phyloP scores from a whole-genome alignment of 2,888 invertebrate genomes.

The Eupeodes luniger region DNA sequence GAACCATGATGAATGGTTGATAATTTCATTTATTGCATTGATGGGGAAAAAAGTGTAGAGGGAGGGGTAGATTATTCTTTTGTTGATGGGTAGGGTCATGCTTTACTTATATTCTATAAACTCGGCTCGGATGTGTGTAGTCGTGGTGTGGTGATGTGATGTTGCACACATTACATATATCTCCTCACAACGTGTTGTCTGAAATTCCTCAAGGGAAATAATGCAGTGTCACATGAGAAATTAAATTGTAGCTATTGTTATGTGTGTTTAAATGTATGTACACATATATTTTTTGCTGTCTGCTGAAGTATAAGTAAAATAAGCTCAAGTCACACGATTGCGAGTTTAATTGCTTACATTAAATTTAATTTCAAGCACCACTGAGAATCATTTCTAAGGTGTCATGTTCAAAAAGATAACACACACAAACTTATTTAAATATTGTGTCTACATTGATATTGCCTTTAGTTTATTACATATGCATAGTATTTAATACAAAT shows the following conservation, averaged over 20 bases:
- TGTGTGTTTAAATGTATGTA: background rate
- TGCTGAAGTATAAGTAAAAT: conserved; percentile 34
- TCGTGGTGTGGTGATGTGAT: background rate
- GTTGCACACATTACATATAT: conserved; percentile 50
- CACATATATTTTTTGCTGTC: background rate
- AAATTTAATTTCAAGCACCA: conserved; percentile 18
- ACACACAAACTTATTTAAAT: background rate
- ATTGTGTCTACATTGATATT: background rate
- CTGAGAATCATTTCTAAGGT: background rate
- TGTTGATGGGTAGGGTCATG: background rate
- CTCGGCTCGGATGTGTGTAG: background rate
- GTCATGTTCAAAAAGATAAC: background rate
- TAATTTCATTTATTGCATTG: conserved; percentile 58
- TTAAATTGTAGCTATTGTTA: conserved; percentile 14
- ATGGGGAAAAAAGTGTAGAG: background rate
- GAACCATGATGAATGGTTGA: conserved; percentile 55
- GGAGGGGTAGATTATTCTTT: background rate
- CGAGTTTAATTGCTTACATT: conserved; percentile 57
- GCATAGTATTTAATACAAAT: no score
- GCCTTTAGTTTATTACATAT: no score
- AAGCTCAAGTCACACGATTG: conserved; percentile 56
- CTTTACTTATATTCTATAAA: background rate
- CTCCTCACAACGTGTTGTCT: conserved; percentile 47
- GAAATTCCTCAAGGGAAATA: conserved; percentile 65
- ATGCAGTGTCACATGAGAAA: conserved; percentile 70